Base-by-base conservation (phyloP, 2,888 invertebrate genomes). In the Eupelmus urozonus region DNA sequence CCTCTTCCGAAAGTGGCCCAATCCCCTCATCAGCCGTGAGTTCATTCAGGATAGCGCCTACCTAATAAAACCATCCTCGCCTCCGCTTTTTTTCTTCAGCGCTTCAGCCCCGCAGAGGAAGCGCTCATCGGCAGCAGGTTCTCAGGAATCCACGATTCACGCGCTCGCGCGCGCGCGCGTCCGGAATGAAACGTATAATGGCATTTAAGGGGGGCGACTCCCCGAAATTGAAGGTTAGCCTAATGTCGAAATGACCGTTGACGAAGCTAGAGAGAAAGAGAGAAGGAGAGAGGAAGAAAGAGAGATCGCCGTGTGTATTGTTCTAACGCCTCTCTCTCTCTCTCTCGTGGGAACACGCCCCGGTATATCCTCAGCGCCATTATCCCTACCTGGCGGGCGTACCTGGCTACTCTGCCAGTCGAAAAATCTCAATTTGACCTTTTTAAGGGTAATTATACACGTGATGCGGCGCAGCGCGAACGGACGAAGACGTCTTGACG, bases 141-240 rank as follows among this genome's bases (percentile, higher is more conserved):
- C 86, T 86, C 82, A 83, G 86, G 88, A 88, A 88, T 87, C 85
- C 84, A 87, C 87, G 84, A 87, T 86, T 88, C 87, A 87, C 87
- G 55, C 53, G 72, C 27, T 34, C 62, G 20, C 53, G 72, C 27
- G 49, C 62, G 20, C 20, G 85, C 25, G 78, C 83, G 84, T 84
- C 81, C 84, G 84, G 84, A 86, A 84, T 86, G 87, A 87, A 87
- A 88, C 84, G 83, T 87, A 87, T 88, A 88, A 88, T 88, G 88
- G 87, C 84, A 87, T 87, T 88, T 86, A 86, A 85, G 86, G 85
- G 85, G 83, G 83, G 80, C 79, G 78, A 79, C 69, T 73, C 85
- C 70, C 72, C 85, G 82, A 88, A 88, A 88, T 88, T 88, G 83
- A 82, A 85, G 87, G 85, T 87, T 85, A 81, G 85, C 81, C 86